Base-by-base conservation (phyloP, 2,888 invertebrate species). In the Tyria jacobaeae region DNA sequence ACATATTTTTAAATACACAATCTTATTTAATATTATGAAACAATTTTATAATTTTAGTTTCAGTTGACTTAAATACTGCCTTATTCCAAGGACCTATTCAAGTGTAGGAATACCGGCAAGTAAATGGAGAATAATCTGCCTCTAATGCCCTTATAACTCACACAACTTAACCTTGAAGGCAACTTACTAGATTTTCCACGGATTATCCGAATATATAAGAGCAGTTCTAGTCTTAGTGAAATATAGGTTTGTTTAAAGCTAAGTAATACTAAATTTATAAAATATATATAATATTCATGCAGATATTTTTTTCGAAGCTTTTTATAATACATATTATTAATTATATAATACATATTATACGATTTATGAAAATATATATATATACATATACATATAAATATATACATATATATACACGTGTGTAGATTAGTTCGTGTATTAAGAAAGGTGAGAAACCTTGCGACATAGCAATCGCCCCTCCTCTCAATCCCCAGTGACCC, bases 101-200 rank as follows among this genome's bases (percentile, higher is more conserved):
- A 53, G 61, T 66, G 65, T 62, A 56, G 61, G 54, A 60, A 70
- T 41, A 48, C 37, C 44, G 64, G 27, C 31, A 54, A 34, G 51
- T 51, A 51, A 51, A 51, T 57, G 61, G 24, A 27, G 56, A 53
- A 41, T 73, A 75, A 72, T 68, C 63, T 60, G 52, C 41, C 53
- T 62, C 65, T 65, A 68, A 73, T 65, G 56, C 65, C 60, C 4
- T 66, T 60, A 72, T 73, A 63, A 73, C 63, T 62, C 60, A 71
- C 75, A 71, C 21, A 51, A 51, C 31, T 51, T 51, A 51, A 51
- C 51, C 53, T 55, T 41, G 31, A 35, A 51, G 2, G 51, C 44
- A 55, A 55, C 39, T 51, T 51, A 35, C 51, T 35, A 35, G 72
- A 75, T 75, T 72, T 71, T 75, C 75, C 54, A 12, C 44, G 68